Conservation (phyloP, 1,140 invertebrate genomes). For the Goniozus legneri region DNA sequence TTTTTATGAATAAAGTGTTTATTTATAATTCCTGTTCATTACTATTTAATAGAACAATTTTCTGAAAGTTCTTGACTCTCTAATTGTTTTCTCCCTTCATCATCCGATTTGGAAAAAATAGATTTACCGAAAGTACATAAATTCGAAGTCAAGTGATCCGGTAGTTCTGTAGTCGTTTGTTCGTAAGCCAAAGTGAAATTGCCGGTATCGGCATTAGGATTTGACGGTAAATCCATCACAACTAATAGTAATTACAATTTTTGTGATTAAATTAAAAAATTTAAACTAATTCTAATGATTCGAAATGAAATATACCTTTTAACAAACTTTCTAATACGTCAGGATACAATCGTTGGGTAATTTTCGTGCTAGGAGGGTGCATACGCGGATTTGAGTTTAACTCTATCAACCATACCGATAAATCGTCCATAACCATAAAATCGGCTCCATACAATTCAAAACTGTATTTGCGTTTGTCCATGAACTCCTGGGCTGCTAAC, state of each 20-base stretch:
- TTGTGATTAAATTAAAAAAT: too few relatives aligned
- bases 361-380: slow-evolving; percentile 70
- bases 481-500: slow-evolving; percentile 71
- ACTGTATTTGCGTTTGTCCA: slow-evolving; percentile 71
- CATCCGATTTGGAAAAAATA: too few relatives aligned
- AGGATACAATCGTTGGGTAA: slow-evolving; percentile 79
- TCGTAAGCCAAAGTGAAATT: slow-evolving; percentile 19
- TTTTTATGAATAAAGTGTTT: too few relatives aligned
- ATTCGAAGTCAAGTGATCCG: not conserved
- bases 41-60: too few relatives aligned
- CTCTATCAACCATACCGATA: slow-evolving; percentile 87
- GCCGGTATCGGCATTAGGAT: slow-evolving; percentile 12
- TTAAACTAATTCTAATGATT: not conserved
- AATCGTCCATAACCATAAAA: slow-evolving; percentile 84
- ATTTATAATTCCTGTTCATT: too few relatives aligned
- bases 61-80: too few relatives aligned
- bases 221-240: slow-evolving; percentile 6
- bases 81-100: too few relatives aligned
- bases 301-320: slow-evolving; percentile 63
- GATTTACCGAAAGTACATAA: not conserved
- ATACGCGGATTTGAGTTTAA: slow-evolving; percentile 90
- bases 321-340: slow-evolving; percentile 80
- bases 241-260: slow-evolving; percentile 11
- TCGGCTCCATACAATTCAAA: slow-evolving; percentile 93
- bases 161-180: slow-evolving; percentile 6